These are phyloP conservation scores for Etia nguti DNA, from an alignment of 2,113 vertebrate species.

Conservation along the genomic window DNA sequence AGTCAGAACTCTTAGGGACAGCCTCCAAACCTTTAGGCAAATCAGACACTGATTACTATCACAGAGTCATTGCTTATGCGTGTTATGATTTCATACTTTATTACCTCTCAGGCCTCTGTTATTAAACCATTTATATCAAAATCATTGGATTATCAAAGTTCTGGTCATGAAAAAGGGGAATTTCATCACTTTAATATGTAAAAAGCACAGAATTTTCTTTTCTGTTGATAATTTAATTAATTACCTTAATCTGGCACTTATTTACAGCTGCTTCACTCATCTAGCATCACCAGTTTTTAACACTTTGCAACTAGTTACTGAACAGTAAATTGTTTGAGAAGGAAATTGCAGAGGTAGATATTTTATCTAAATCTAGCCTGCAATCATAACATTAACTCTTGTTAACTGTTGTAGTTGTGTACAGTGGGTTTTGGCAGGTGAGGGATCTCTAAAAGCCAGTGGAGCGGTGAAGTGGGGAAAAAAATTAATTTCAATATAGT, in stretches of 20 bases:
- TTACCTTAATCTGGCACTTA: not conserved
- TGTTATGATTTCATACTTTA: not conserved
- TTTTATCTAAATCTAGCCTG: not conserved
- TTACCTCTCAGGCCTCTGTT: not conserved
- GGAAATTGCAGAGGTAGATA: not conserved
- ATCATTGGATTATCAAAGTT: not conserved
- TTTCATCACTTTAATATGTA: not conserved
- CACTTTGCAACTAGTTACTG: not conserved
- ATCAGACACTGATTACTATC: not conserved
- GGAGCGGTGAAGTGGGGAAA: not conserved
- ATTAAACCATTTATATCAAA: not conserved
- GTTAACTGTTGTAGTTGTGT: not conserved
- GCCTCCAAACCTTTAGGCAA: not conserved
- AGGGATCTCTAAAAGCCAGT: not conserved
- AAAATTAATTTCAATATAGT: not conserved
- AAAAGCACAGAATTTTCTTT: fast-evolving
- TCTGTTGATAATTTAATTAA: not conserved
- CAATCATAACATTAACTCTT: not conserved
- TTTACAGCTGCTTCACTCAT: not conserved
- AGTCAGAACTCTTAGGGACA: not conserved
- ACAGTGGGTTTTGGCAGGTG: not conserved
- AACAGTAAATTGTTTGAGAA: not conserved
- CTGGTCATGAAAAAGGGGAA: not conserved
- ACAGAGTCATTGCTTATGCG: not conserved
- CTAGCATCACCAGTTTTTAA: not conserved